Percentiles rank a stretch among this genome's conserved stretches.
phyloP scores from a whole-genome alignment of 2,797 vertebrate species.

The Coregonus sp. region DNA sequence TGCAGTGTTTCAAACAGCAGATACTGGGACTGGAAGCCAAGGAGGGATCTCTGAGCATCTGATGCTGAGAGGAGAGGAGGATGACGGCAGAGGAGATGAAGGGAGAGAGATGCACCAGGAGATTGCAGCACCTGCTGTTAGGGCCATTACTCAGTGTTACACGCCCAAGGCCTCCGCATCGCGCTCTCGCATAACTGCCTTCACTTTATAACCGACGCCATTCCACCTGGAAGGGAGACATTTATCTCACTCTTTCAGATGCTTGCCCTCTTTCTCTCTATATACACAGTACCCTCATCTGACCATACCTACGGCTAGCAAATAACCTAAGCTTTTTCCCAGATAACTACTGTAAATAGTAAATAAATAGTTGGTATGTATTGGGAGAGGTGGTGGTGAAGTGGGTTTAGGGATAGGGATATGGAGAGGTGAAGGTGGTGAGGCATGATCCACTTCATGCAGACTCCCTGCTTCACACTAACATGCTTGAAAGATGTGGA shows the following conservation, averaged over 20 bases:
- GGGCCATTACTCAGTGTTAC: conserved; percentile 41
- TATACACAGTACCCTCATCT: conserved; percentile 4
- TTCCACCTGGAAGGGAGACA: conserved; percentile 11
- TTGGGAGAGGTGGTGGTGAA: not conserved
- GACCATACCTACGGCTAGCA: conserved; percentile 12
- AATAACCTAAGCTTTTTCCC: not conserved
- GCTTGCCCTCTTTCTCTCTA: not conserved
- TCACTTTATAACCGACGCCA: conserved; percentile 40
- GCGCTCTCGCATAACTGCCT: conserved; percentile 34
- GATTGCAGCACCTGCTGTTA: conserved; percentile 42
- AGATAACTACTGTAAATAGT: not conserved
- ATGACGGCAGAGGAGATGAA: conserved; percentile 9
- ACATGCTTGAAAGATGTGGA: conserved; percentile 7
- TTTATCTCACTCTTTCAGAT: not conserved
- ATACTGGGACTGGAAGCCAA: not conserved
- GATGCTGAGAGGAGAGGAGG: conserved; percentile 15
- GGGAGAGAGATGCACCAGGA: conserved; percentile 13
- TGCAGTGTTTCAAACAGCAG: not conserved
- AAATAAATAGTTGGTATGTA: too few species aligned
- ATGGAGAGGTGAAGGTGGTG: not conserved
- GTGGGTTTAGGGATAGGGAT: conserved; percentile 12
- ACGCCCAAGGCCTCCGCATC: conserved; percentile 38
- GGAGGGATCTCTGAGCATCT: not conserved
- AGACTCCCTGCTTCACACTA: conserved; percentile 12
- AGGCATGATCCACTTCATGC: not conserved